A percentile compares a stretch with the other conserved stretches of the same genome.
Conservation (phyloP, 2,888 invertebrate species). For the Stenoptilia bipunctidactyla region DNA sequence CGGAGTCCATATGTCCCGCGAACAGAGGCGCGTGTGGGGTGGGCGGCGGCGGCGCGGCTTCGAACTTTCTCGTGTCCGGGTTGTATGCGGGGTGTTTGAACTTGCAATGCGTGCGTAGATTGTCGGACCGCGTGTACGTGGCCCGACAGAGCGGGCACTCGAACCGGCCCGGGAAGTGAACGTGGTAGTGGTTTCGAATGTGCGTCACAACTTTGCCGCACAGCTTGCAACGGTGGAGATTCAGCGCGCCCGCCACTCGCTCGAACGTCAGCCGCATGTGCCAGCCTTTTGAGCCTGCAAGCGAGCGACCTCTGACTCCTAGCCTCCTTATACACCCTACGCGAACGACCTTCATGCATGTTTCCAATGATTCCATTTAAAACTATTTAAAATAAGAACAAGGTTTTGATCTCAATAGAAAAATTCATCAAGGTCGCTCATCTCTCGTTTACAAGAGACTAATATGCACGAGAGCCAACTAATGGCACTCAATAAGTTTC, state of each 20-base stretch:
- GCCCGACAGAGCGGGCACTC: conserved; percentile 92
- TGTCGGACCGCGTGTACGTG: conserved; percentile 93
- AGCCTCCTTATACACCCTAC: too few relatives aligned
- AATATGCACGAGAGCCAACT: too few relatives aligned
- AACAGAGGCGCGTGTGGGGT: conserved; percentile 42
- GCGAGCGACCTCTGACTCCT: too few relatives aligned
- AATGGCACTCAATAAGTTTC: too few relatives aligned
- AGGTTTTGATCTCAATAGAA: too few relatives aligned
- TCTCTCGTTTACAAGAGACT: too few relatives aligned
- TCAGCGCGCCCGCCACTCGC: conserved; percentile 92
- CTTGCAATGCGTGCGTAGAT: conserved; percentile 93
- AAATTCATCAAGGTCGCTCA: too few relatives aligned
- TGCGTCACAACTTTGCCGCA: conserved; percentile 95
- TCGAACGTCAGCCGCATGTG: conserved; percentile 96
- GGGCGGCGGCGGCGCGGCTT: conserved; percentile 60
- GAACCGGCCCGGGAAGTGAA: conserved; percentile 93
- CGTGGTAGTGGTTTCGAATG: conserved; percentile 95
- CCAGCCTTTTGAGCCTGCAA: conserved; percentile 95
- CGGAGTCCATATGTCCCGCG: conserved; percentile 71
- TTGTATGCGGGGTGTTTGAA: conserved; percentile 91
- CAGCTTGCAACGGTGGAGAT: conserved; percentile 94
- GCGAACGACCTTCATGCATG: too few relatives aligned
- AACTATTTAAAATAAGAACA: too few relatives aligned
- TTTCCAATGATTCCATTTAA: too few relatives aligned
- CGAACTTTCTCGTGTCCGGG: conserved; percentile 89